phyloP scores from a whole-genome alignment of 2,113 vertebrate species.

The Cebus imitator region DNA sequence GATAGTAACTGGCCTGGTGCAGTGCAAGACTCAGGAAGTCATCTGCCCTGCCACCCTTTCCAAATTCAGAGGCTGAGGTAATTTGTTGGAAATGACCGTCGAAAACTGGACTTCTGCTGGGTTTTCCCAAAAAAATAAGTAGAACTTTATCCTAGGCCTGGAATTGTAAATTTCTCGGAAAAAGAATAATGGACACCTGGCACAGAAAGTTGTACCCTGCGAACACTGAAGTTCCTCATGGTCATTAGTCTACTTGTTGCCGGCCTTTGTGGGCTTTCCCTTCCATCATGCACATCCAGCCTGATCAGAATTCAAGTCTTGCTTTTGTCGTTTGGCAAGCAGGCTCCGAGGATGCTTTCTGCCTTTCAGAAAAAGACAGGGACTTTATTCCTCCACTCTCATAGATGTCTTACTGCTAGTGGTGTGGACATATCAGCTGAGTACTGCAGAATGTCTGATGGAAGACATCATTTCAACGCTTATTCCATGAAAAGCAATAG shows the following conservation, averaged over 20 bases:
- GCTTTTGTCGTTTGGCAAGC: not conserved
- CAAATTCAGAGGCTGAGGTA: not conserved
- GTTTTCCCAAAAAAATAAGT: not conserved
- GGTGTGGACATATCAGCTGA: not conserved
- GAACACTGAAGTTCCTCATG: not conserved
- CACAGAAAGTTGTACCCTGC: not conserved
- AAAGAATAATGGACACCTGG: not conserved
- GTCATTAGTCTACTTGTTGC: not conserved
- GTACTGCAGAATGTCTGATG: not conserved
- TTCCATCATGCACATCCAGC: not conserved
- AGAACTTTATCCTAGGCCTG: not conserved
- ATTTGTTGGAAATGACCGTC: slow-evolving; percentile 8
- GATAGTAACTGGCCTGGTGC: not conserved
- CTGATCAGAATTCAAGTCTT: not conserved
- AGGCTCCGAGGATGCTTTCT: not conserved
- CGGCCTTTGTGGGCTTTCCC: not conserved
- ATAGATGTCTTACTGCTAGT: not conserved
- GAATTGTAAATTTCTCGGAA: not conserved
- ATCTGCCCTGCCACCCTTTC: not conserved
- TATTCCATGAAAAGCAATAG: not conserved
- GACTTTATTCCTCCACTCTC: not conserved
- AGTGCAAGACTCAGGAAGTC: not conserved
- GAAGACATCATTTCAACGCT: not conserved
- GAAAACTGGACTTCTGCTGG: not conserved
- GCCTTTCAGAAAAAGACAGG: not conserved